Conservation (phyloP, 2,113 vertebrate species). For the Ginglymostoma cirratum region DNA sequence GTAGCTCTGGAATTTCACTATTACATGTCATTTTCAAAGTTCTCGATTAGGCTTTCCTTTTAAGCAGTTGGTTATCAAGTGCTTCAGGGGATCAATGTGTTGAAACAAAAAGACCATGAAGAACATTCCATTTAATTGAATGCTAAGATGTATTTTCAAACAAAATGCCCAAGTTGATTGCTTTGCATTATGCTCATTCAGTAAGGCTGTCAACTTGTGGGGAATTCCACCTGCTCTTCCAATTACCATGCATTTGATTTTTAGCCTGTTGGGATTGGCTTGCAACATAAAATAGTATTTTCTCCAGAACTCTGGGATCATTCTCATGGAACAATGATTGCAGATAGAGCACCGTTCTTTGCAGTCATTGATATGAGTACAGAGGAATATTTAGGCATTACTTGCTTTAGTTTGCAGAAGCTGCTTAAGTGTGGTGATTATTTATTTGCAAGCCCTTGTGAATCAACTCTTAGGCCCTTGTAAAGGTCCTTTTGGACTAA, state of each 20-base stretch:
- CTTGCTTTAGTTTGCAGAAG: neutral
- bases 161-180: neutral
- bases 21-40: neutral
- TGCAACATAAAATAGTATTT: neutral
- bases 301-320: neutral
- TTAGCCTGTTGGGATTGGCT: neutral
- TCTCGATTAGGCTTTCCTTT: neutral
- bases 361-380: neutral
- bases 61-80: neutral
- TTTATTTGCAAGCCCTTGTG: neutral
- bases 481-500: neutral
- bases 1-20: constrained; percentile 49
- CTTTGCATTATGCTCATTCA: neutral
- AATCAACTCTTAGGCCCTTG: neutral
- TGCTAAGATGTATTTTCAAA: neutral
- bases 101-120: neutral
- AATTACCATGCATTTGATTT: neutral
- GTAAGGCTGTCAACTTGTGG: neutral
- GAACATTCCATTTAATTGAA: neutral
- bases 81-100: neutral
- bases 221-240: neutral
- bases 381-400: neutral
- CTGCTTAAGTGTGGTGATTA: neutral
- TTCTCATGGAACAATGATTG: neutral
- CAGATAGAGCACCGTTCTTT: neutral